Conservation (phyloP, 1,140 invertebrate species). For the Drosophila ficusphila region DNA sequence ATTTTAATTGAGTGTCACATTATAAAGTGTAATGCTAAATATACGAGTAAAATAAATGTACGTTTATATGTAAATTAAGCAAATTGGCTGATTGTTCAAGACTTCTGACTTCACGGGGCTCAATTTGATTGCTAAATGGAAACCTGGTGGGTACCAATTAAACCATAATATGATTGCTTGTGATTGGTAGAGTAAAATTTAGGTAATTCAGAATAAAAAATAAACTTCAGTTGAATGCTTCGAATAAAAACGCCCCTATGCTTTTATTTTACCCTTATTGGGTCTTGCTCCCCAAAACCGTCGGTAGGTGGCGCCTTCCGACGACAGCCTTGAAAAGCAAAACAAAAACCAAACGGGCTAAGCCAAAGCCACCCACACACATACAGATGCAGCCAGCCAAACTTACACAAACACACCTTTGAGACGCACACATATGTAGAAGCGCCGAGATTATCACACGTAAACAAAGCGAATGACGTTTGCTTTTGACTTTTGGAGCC, state of each 20-base stretch:
- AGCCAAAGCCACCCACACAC: background rate
- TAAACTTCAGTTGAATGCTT: no score
- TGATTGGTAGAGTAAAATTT: no score
- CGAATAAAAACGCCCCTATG: no score
- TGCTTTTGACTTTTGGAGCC: constrained; percentile 32
- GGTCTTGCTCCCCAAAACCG: background rate
- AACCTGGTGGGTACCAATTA: background rate
- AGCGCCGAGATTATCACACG: constrained; percentile 22
- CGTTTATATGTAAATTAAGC: constrained; percentile 25
- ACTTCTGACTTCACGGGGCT: background rate
- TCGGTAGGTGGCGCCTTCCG: background rate
- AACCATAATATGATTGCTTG: background rate
- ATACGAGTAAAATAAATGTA: constrained; percentile 42
- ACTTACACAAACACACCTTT: background rate
- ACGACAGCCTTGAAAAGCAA: background rate
- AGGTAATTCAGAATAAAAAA: no score
- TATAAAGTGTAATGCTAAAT: constrained; percentile 21
- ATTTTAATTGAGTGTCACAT: constrained; percentile 14
- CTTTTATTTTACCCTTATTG: background rate
- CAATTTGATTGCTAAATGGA: background rate
- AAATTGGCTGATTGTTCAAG: background rate
- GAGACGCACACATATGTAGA: background rate
- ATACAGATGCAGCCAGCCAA: background rate
- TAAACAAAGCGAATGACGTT: constrained; percentile 42
- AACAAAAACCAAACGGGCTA: background rate